A percentile compares a stretch with the other conserved stretches of the same genome.
These are phyloP conservation scores for Agrilus cyanescens DNA, from an alignment of 2,888 invertebrate genomes.

Conservation along the genomic window DNA sequence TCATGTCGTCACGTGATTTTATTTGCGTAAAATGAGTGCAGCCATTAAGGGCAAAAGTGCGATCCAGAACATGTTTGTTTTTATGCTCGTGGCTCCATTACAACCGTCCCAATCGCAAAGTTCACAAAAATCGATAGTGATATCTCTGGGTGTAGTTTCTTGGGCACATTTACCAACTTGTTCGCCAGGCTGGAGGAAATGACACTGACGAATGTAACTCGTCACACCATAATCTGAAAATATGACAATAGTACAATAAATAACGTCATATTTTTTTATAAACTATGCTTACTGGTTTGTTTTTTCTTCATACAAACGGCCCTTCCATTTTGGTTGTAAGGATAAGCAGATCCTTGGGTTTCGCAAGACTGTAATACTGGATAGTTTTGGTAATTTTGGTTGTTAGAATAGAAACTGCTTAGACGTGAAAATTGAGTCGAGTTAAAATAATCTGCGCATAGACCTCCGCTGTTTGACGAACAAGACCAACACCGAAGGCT, in stretches of 20 bases:
- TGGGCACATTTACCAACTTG: conserved; percentile 40
- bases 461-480: conserved; percentile 55
- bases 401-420: conserved; percentile 20
- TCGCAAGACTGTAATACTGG: conserved; percentile 39
- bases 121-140: conserved; percentile 48
- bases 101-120: conserved; percentile 59
- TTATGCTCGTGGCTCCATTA: conserved; percentile 44
- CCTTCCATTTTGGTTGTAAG: conserved; percentile 8
- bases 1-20: not conserved
- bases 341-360: conserved; percentile 15
- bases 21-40: conserved; percentile 10
- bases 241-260: conserved; percentile 1
- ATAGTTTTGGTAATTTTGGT: conserved; percentile 34
- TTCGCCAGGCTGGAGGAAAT: conserved; percentile 44
- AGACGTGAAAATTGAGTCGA: conserved; percentile 32
- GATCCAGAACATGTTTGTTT: conserved; percentile 35
- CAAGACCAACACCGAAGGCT: conserved; percentile 67
- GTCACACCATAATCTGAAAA: conserved; percentile 42
- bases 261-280: not conserved
- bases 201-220: conserved; percentile 46
- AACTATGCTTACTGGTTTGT: conserved; percentile 51
- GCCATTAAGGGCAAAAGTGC: conserved; percentile 18
- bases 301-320: conserved; percentile 66
- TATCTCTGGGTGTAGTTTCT: conserved; percentile 38
- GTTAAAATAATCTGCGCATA: conserved; percentile 64